Evolutionary conservation across 2,888 invertebrate genomes (phyloP).

Genomic region (Nycteola revayana): DNA sequence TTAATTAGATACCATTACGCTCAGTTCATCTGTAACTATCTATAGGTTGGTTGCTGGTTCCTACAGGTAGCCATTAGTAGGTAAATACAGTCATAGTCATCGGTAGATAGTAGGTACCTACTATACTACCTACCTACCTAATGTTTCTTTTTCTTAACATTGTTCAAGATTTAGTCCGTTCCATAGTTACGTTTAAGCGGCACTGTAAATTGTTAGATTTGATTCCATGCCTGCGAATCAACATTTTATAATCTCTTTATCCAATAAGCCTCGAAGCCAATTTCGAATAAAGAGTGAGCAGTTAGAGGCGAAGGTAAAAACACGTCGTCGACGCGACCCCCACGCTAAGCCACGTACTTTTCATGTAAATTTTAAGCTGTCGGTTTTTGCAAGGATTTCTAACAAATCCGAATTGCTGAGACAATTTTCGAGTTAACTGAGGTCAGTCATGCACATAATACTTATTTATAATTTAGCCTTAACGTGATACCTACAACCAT

Average conservation of each 20-base stretch:
- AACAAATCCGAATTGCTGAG: constrained; percentile 48
- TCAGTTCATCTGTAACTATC: no score
- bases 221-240: constrained; percentile 35
- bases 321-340: constrained; percentile 40
- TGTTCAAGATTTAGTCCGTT: no score
- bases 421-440: constrained; percentile 45
- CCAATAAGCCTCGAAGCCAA: constrained; percentile 58
- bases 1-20: no score
- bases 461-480: no score
- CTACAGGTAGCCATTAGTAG: no score
- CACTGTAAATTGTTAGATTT: constrained; percentile 29
- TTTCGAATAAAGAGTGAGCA: constrained; percentile 61
- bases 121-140: no score
- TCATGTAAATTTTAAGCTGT: constrained; percentile 63
- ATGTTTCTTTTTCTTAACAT: no score
- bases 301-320: constrained; percentile 59
- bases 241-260: constrained; percentile 55
- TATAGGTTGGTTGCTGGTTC: no score
- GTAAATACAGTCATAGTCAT: no score
- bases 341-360: constrained; percentile 55
- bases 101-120: no score
- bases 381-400: constrained; percentile 53
- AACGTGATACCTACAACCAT: no score
- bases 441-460: constrained; percentile 32
- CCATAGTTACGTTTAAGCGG: no score